Evolutionary conservation across 1,140 invertebrate species (phyloP), one percentile per base, ranked within the genome.

Genomic region (Apis florea): DNA sequence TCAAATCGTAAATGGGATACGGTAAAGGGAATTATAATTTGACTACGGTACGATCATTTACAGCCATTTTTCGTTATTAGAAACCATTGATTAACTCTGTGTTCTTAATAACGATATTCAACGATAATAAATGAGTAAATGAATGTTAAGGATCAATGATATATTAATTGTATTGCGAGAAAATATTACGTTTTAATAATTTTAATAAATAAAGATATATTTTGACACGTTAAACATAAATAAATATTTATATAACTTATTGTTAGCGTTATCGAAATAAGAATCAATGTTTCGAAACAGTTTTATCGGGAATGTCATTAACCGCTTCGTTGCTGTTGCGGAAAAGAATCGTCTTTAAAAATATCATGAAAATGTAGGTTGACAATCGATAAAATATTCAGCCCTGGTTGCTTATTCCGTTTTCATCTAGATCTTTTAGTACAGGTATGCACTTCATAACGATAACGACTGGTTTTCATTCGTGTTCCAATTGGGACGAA

Each of bases 391-490:
- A 24, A 51, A 26, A 17, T 3, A 13, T 74, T 51, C 58, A 26
- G 15, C 2, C 3, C 10, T 51, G 2, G 15, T 51, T 17, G 9
- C 8, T 63, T 63, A 24, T 74, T 49, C 26, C 26, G 11, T 47
- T 63, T 47, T 12, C 19, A 17, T 64, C 1, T 17, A 40, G 63
- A 66, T 40, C 31, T 17, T 12, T 66, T n/a, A n/a, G 31, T 21
- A 19, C 31, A 40, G 31, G 5, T 40, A 12, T 64, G 19, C 63
- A 31, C 54, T 61, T 13, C n/a, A 9, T 26, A 74, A 17, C 21
- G n/a, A 63, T 59, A 61, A 71, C 69, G 11, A 21, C 19, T 40
- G 26, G 9, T 61, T 10, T 24, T 73, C 47, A 73, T 59, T 73
- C 26, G 1, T 5, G 4, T 49, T 6, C 13, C 61, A 73, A 59